phyloP scores from a whole-genome alignment of 2,113 vertebrate species.

The Anarhynchus alexandrinus region DNA sequence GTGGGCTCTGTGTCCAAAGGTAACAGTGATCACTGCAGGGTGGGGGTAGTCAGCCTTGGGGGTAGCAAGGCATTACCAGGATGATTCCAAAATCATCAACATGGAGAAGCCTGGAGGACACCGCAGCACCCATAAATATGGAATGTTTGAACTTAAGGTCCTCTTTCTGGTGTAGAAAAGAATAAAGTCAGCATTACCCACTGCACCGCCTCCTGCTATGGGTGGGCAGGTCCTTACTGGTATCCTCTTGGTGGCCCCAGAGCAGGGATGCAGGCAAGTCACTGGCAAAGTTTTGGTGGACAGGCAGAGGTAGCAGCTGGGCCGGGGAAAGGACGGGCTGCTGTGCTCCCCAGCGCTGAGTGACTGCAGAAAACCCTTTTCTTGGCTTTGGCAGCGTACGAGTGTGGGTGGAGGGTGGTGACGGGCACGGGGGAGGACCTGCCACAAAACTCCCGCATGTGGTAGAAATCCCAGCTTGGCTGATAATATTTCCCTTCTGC shows the following conservation, averaged over 20 bases:
- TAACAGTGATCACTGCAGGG: neutral
- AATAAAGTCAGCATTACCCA: neutral
- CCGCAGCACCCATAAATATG: neutral
- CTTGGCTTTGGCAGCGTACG: neutral
- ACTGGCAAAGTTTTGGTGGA: neutral
- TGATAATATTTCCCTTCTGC: neutral
- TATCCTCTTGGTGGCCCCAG: neutral
- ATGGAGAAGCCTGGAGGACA: neutral
- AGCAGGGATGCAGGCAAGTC: neutral
- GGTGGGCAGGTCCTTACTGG: neutral
- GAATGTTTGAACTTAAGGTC: neutral
- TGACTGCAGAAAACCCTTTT: neutral
- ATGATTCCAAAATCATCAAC: neutral
- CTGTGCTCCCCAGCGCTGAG: neutral
- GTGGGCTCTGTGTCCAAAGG: accelerated
- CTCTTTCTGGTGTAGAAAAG: neutral
- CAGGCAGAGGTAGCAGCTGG: neutral
- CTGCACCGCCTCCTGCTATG: neutral
- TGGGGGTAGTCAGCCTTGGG: neutral
- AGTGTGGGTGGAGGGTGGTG: neutral
- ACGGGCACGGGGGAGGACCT: neutral
- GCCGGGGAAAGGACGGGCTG: neutral
- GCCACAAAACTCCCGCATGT: neutral
- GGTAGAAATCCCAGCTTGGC: neutral
- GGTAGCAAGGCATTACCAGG: neutral